Evolutionary conservation across 2,888 invertebrate genomes (phyloP).

Genomic region (Andrena haemorrhoa): DNA sequence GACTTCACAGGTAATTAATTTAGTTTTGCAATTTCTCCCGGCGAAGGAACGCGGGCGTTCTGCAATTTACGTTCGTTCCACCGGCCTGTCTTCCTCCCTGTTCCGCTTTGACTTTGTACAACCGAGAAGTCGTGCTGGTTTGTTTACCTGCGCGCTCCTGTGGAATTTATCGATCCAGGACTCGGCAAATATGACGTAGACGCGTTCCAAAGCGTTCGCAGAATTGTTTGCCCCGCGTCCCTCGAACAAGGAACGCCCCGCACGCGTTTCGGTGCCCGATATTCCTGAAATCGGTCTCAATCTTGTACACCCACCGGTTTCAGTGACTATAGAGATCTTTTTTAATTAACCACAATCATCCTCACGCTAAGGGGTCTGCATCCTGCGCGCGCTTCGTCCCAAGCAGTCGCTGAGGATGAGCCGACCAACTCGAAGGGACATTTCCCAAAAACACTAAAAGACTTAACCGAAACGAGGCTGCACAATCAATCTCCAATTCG

Average conservation of each 20-base stretch:
- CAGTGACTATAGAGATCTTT: too few relatives aligned
- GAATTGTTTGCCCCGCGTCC: constrained; percentile 1
- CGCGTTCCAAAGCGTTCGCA: constrained; percentile 10
- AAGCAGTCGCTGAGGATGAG: too few relatives aligned
- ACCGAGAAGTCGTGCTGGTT: constrained; percentile 40
- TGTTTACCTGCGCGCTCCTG: constrained; percentile 39
- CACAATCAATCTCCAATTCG: too few relatives aligned
- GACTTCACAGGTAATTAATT: constrained; percentile 81
- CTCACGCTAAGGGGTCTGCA: too few relatives aligned
- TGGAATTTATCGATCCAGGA: constrained; percentile 34
- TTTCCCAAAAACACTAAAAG: too few relatives aligned
- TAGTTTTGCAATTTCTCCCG: constrained; percentile 79
- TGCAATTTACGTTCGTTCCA: constrained; percentile 68
- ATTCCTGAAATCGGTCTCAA: background rate
- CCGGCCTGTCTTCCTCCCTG: constrained; percentile 36
- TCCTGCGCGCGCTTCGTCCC: too few relatives aligned
- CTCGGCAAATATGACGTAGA: constrained; percentile 30
- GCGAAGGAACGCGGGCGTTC: constrained; percentile 72
- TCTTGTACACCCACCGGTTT: background rate
- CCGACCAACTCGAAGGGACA: too few relatives aligned
- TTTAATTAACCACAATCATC: too few relatives aligned
- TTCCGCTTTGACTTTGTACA: constrained; percentile 27
- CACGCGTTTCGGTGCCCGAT: background rate
- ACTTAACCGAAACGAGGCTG: too few relatives aligned
- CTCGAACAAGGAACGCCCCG: background rate